A percentile compares a stretch with the other conserved stretches of the same genome.
phyloP scores from a whole-genome alignment of 2,113 vertebrate species.

The Callipepla squamata region DNA sequence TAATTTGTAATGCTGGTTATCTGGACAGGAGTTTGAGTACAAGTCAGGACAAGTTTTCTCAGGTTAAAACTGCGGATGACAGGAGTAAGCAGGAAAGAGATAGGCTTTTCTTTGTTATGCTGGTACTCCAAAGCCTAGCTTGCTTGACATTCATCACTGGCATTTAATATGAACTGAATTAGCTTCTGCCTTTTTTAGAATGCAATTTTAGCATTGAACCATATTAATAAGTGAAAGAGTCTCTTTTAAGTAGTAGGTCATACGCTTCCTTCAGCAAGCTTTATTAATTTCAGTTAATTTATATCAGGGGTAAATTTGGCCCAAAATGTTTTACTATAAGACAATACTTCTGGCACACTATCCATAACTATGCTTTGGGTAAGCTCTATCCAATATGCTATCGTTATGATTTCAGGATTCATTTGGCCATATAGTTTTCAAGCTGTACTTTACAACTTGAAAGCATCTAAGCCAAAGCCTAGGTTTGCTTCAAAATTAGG shows the following conservation, averaged over 20 bases:
- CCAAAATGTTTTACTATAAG: not conserved
- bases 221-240: not conserved
- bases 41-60: not conserved
- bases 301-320: not conserved
- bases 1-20: not conserved
- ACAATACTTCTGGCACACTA: not conserved
- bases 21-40: not conserved
- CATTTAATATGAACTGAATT: not conserved
- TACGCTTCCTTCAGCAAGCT: not conserved
- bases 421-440: not conserved
- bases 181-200: not conserved
- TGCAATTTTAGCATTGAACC: not conserved
- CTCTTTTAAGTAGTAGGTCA: not conserved
- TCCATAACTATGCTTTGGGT: not conserved
- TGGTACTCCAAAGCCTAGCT: not conserved
- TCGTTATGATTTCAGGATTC: not conserved
- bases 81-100: not conserved
- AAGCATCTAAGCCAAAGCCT: not conserved
- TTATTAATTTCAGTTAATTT: not conserved
- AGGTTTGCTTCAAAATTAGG: conserved; percentile 1
- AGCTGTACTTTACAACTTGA: not conserved
- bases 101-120: not conserved
- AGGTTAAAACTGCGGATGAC: not conserved
- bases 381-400: not conserved
- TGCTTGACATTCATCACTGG: not conserved